Conservation (phyloP, 2,113 vertebrate genomes). For the Burhinus oedicnemus region DNA sequence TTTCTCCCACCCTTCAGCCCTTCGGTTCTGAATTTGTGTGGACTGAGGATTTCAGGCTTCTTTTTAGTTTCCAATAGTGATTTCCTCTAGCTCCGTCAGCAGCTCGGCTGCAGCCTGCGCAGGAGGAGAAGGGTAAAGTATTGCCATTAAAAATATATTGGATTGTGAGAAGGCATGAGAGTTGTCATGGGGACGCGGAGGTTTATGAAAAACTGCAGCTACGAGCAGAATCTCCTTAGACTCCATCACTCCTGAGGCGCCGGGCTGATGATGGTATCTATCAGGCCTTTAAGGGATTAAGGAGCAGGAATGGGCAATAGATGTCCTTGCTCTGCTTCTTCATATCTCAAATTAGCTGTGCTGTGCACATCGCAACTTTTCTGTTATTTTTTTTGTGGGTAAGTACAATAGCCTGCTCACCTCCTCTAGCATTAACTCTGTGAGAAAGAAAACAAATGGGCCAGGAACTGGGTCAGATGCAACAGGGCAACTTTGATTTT, state of each 20-base stretch:
- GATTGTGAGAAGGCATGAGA: neutral
- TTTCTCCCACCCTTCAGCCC: neutral
- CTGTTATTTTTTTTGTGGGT: neutral
- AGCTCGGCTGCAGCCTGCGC: neutral
- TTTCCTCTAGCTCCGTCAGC: neutral
- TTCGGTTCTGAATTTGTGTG: no score
- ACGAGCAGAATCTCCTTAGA: neutral
- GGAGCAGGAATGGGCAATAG: neutral
- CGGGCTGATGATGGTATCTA: neutral
- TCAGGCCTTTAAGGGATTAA: neutral
- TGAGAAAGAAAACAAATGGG: neutral
- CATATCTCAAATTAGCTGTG: neutral
- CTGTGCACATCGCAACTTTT: neutral
- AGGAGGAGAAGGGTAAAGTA: neutral
- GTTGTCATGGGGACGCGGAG: neutral
- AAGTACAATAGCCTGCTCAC: neutral
- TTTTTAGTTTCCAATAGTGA: neutral
- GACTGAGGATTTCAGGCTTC: neutral
- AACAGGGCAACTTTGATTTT: neutral
- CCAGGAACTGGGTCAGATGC: neutral
- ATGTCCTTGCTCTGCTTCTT: neutral
- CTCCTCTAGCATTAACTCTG: neutral
- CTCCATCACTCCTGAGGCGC: neutral
- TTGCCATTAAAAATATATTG: neutral
- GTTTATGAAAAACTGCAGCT: neutral